Evolutionary conservation across 2,113 vertebrate species (phyloP).

Genomic region (Limanda limanda): DNA sequence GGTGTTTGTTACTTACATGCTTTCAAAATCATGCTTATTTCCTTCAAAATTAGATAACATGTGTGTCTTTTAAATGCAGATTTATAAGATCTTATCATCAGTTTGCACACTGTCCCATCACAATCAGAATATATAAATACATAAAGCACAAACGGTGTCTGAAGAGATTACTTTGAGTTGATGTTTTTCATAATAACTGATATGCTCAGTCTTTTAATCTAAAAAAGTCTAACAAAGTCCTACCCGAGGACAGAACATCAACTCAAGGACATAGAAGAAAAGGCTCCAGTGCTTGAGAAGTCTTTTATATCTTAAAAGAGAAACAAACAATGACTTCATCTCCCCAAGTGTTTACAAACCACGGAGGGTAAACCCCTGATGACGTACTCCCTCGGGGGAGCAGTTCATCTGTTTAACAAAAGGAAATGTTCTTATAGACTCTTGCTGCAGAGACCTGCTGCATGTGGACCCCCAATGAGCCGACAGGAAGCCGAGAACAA

Average conservation of each 20-base stretch:
- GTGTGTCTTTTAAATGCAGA: neutral
- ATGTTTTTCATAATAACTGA: slow-evolving; percentile 9
- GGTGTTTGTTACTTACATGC: neutral
- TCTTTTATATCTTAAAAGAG: slow-evolving; percentile 39
- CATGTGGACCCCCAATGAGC: slow-evolving; percentile 49
- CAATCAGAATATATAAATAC: neutral
- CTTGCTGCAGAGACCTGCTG: slow-evolving; percentile 29
- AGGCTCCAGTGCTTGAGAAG: slow-evolving; percentile 11
- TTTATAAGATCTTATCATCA: neutral
- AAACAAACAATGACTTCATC: slow-evolving; percentile 69
- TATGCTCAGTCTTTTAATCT: neutral
- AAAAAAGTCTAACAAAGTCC: neutral
- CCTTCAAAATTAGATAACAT: neutral
- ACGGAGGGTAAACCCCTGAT: slow-evolving; percentile 45
- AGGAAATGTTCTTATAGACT: slow-evolving; percentile 66
- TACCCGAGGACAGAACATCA: slow-evolving; percentile 11
- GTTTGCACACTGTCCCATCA: too few species aligned
- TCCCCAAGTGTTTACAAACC: slow-evolving; percentile 68
- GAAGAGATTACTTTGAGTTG: neutral
- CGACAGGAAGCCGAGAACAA: slow-evolving; percentile 74
- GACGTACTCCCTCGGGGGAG: slow-evolving; percentile 51
- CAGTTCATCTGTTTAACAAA: slow-evolving; percentile 59
- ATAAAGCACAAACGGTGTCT: neutral
- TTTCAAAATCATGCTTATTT: neutral
- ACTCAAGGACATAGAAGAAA: slow-evolving; percentile 17